Evolutionary conservation across 2,888 invertebrate genomes (phyloP).

Genomic region (Troides aeacus): DNA sequence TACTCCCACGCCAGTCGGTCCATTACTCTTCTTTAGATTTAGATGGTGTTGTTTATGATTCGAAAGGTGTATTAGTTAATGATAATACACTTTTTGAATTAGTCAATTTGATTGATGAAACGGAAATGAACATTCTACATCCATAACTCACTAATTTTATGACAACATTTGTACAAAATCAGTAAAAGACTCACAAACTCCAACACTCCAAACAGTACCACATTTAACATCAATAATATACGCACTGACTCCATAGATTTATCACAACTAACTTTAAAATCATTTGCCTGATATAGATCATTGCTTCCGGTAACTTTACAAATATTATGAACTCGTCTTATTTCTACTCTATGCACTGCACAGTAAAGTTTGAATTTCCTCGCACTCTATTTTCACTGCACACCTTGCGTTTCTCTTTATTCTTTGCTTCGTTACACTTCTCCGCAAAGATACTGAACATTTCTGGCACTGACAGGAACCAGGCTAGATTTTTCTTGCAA

Average conservation of each 20-base stretch:
- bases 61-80: constrained; percentile 29
- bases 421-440: constrained; percentile 59
- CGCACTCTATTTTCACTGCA: constrained; percentile 61
- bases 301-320: constrained; percentile 48
- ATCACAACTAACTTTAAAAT: constrained; percentile 42
- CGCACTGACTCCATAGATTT: constrained; percentile 44
- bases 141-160: background rate
- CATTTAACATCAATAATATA: constrained; percentile 41
- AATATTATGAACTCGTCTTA: constrained; percentile 47
- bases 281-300: constrained; percentile 58
- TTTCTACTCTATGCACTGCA: constrained; percentile 76
- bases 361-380: constrained; percentile 71
- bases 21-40: constrained; percentile 38
- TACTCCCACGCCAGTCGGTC: constrained; percentile 45
- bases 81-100: constrained; percentile 28
- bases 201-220: background rate
- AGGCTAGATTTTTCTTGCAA: constrained; percentile 48
- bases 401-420: constrained; percentile 62
- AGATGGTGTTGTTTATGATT: constrained; percentile 31
- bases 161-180: background rate
- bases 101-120: background rate
- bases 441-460: constrained; percentile 52
- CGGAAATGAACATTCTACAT: background rate
- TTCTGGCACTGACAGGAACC: constrained; percentile 60
- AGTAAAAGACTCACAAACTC: background rate